These are phyloP conservation scores for Thryonomys swinderianus DNA, from an alignment of 2,113 vertebrate genomes.

Conservation along the genomic window DNA sequence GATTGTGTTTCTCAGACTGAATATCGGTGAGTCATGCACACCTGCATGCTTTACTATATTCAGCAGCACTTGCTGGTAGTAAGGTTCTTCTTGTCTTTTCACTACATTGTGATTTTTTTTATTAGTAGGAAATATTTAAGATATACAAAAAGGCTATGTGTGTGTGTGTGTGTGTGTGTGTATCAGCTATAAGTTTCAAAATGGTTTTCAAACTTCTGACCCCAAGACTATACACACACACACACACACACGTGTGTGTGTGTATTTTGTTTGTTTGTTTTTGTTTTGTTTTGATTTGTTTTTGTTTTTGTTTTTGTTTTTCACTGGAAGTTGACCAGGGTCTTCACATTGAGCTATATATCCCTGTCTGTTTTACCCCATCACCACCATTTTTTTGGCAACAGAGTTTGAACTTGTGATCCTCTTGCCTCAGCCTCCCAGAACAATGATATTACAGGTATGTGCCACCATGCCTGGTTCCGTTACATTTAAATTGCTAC, in stretches of 20 bases:
- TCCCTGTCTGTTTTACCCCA: background rate
- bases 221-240: too few species aligned
- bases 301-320: background rate
- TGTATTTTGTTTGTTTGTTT: background rate
- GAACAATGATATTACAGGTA: background rate
- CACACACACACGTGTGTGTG: too few species aligned
- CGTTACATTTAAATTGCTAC: constrained; percentile 45
- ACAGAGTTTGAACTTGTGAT: background rate
- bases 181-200: background rate
- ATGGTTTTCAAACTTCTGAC: background rate
- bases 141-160: background rate
- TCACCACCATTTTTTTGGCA: background rate
- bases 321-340: background rate
- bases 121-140: background rate
- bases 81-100: background rate
- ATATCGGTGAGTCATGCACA: constrained; percentile 90
- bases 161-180: rapidly evolving
- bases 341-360: background rate
- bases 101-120: background rate
- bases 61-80: background rate
- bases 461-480: background rate
- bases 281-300: background rate
- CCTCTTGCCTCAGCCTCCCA: background rate
- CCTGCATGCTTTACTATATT: background rate
- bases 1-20: constrained; percentile 91